Percentiles rank a stretch among this genome's conserved stretches.
Evolutionary conservation across 2,888 invertebrate species (phyloP).

Genomic region (Metellina segmentata): DNA sequence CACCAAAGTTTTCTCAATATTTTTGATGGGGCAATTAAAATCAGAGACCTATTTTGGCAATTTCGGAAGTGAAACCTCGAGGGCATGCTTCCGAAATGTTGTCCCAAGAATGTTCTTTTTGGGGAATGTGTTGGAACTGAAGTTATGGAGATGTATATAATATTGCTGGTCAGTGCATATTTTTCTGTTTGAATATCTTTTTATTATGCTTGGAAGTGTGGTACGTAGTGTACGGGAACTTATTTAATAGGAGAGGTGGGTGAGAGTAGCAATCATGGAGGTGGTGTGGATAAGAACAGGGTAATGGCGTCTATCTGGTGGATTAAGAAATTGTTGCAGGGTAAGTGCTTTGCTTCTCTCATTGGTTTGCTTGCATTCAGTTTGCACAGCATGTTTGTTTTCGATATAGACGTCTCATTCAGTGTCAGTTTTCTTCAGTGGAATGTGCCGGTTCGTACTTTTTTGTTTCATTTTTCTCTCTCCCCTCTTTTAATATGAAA

Average conservation of each 20-base stretch:
- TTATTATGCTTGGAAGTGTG: slow-evolving; percentile 51
- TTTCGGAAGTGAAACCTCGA: too few relatives aligned
- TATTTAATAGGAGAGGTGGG: slow-evolving; percentile 68
- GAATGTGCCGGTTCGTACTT: slow-evolving; percentile 1
- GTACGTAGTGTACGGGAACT: slow-evolving; percentile 62
- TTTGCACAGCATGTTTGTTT: slow-evolving; percentile 59
- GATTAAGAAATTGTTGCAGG: slow-evolving; percentile 70
- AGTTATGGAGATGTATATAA: too few relatives aligned
- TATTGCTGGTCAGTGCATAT: too few relatives aligned
- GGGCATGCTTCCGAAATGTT: background rate
- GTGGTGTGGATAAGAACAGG: slow-evolving; percentile 53
- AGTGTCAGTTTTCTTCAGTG: background rate
- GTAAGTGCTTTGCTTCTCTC: slow-evolving; percentile 65
- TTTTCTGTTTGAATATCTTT: slow-evolving; percentile 8
- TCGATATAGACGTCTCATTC: background rate
- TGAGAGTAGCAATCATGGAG: slow-evolving; percentile 54
- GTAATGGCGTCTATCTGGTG: slow-evolving; percentile 68
- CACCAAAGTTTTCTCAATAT: too few relatives aligned
- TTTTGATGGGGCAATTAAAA: too few relatives aligned
- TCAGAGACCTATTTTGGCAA: too few relatives aligned
- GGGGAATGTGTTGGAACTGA: too few relatives aligned
- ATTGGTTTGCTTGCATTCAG: slow-evolving; percentile 50
- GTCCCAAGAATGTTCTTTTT: background rate
- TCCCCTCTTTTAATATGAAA: background rate
- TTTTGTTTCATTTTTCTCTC: background rate